These are phyloP conservation scores for Bucco capensis DNA, from an alignment of 2,113 vertebrate species.

Conservation along the genomic window DNA sequence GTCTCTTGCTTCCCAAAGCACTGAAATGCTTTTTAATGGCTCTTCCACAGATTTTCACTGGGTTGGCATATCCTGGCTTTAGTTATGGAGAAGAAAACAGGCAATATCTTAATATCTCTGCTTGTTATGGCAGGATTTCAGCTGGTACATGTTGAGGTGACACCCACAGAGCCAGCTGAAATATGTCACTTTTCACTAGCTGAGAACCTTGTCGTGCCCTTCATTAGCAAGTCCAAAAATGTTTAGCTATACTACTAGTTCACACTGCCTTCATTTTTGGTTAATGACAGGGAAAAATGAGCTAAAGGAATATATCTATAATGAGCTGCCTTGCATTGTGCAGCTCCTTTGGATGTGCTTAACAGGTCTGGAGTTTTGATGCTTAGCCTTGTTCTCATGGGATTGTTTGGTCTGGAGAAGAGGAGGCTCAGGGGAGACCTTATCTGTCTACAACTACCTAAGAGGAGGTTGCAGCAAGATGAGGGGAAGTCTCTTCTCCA, in stretches of 20 bases:
- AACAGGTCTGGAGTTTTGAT: background rate
- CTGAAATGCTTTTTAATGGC: constrained; percentile 30
- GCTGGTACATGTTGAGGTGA: background rate
- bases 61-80: background rate
- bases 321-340: background rate
- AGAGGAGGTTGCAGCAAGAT: no score
- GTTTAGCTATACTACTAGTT: background rate
- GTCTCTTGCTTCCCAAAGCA: constrained; percentile 36
- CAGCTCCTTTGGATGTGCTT: background rate
- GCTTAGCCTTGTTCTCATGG: no score
- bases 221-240: background rate
- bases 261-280: background rate
- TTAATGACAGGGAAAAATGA: fast-evolving
- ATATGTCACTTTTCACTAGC: background rate
- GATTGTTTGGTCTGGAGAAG: no score
- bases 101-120: background rate
- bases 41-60: background rate
- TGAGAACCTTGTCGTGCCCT: background rate
- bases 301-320: background rate
- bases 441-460: no score
- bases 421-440: no score
- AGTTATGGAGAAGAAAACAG: background rate
- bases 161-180: background rate
- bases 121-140: background rate
- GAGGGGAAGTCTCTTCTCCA: no score